Evolutionary conservation across 2,113 vertebrate species (phyloP).

Genomic region (Agelaius tricolor): DNA sequence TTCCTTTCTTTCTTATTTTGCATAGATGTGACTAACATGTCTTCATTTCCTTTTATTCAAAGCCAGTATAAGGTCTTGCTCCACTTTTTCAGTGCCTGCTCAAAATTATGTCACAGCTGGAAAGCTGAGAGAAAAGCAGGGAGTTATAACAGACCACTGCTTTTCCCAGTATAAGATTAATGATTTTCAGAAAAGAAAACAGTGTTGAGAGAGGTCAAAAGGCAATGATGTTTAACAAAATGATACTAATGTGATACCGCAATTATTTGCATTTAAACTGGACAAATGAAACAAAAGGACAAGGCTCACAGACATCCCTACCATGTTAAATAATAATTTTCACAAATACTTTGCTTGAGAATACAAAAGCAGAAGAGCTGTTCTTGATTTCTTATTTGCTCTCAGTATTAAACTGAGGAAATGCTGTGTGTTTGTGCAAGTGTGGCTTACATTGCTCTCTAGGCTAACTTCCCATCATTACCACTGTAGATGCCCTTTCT

Average conservation of each 20-base stretch:
- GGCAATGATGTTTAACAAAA: neutral
- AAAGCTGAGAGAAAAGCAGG: conserved; percentile 19
- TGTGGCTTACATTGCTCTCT: neutral
- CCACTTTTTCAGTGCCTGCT: conserved; percentile 2
- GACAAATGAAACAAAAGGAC: neutral
- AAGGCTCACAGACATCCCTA: neutral
- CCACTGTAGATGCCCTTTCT: neutral
- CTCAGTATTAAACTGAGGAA: neutral
- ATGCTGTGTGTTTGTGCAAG: neutral
- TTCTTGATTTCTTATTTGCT: neutral
- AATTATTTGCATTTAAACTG: neutral
- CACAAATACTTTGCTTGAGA: neutral
- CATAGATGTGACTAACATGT: neutral
- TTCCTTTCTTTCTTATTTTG: conserved; percentile 3
- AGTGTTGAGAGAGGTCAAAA: conserved; percentile 12
- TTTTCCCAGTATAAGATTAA: neutral
- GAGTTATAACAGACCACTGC: neutral
- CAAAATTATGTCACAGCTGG: conserved; percentile 45
- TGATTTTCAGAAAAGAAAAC: conserved; percentile 39
- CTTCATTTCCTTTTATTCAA: conserved; percentile 22
- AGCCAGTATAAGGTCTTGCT: neutral
- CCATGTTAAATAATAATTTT: neutral
- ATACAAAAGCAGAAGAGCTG: neutral
- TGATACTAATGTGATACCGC: neutral
- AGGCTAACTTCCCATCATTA: neutral